These are phyloP conservation scores for Rhopalosiphum nymphaeae DNA, from an alignment of 2,888 invertebrate species.

Conservation along the genomic window DNA sequence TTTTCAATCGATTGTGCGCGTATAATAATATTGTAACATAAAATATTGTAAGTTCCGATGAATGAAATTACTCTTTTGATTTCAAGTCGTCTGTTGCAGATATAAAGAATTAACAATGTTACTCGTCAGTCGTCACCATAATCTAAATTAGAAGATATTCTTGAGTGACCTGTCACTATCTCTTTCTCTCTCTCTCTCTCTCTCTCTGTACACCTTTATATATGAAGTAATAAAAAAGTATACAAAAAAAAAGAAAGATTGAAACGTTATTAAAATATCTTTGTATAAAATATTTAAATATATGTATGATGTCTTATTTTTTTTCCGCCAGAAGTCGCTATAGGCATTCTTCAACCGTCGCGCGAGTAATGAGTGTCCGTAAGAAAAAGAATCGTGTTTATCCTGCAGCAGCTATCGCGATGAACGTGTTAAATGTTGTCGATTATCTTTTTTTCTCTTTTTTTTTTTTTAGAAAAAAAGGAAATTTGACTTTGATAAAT, in stretches of 20 bases:
- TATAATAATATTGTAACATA: neutral
- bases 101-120: neutral
- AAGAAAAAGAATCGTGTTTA: conserved; percentile 42
- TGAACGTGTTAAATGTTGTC: conserved; percentile 58
- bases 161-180: neutral
- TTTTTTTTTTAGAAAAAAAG: conserved; percentile 17
- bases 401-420: neutral
- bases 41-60: neutral
- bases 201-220: neutral
- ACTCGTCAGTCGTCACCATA: neutral
- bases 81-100: neutral
- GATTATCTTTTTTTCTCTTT: conserved; percentile 55
- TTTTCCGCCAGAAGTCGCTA: neutral
- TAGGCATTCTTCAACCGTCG: neutral
- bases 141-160: neutral
- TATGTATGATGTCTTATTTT: neutral
- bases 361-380: conserved; percentile 9
- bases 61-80: neutral
- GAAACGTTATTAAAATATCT: neutral
- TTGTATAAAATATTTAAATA: neutral
- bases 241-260: neutral
- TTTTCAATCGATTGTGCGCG: neutral
- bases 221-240: neutral
- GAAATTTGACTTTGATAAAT: conserved; percentile 64
- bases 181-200: neutral